These are phyloP conservation scores for Falco naumanni DNA, from an alignment of 2,797 vertebrate genomes.

Conservation along the genomic window DNA sequence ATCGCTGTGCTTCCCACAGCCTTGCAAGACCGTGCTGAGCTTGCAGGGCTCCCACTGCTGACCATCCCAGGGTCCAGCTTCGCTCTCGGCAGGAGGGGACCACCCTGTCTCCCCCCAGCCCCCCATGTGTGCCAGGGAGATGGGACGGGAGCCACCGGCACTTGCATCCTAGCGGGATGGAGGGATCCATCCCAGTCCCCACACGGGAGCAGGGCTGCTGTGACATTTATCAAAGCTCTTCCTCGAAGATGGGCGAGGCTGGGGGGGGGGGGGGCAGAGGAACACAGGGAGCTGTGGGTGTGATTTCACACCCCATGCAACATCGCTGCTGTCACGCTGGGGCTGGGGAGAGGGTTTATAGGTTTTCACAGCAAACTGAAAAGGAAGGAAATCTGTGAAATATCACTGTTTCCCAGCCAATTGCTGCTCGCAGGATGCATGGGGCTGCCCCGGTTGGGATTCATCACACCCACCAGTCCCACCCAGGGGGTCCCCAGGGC, in stretches of 20 bases:
- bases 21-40: fast-evolving
- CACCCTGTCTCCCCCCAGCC: background rate
- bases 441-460: background rate
- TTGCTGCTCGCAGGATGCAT: fast-evolving
- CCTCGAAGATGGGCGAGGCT: no score
- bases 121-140: fast-evolving
- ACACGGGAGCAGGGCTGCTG: fast-evolving
- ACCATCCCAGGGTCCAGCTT: background rate
- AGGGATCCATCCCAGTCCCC: background rate
- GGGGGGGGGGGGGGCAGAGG: background rate
- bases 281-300: background rate
- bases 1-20: background rate
- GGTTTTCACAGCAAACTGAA: background rate
- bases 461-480: background rate
- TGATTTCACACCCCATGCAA: background rate
- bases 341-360: background rate
- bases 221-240: no score
- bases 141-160: fast-evolving
- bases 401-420: background rate
- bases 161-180: no score
- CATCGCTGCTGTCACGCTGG: background rate
- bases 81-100: fast-evolving
- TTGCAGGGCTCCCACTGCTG: fast-evolving
- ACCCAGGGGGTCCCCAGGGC: background rate
- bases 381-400: background rate